phyloP scores from a whole-genome alignment of 2,113 vertebrate species.

The Eulemur rufifrons region DNA sequence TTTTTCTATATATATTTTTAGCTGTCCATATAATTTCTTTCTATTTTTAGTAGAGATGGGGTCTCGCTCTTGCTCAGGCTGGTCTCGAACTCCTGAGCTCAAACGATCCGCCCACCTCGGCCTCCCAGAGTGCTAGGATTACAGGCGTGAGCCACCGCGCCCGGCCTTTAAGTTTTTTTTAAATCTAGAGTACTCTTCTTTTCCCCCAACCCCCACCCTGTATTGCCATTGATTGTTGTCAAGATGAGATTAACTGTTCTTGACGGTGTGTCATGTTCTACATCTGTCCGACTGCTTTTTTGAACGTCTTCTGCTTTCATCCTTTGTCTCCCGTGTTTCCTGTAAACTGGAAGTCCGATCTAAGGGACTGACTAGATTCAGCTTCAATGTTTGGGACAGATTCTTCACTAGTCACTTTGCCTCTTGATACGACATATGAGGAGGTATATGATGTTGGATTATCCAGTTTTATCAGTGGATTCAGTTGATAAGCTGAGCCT shows the following conservation, averaged over 20 bases:
- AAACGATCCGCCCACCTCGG: no score
- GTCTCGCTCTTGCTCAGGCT: no score
- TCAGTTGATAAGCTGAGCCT: background rate
- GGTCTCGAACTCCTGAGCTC: no score
- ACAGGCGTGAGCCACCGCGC: no score
- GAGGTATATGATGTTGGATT: background rate
- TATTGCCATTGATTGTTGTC: background rate
- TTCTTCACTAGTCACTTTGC: background rate
- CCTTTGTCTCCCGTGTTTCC: background rate
- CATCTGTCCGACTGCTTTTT: background rate
- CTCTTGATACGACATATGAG: background rate
- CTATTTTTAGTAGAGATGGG: no score
- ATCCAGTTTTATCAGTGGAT: background rate
- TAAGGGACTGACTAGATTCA: background rate
- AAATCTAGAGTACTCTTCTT: background rate
- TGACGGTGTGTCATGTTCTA: background rate
- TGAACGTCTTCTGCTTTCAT: background rate
- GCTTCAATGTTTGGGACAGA: background rate
- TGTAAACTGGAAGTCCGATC: background rate
- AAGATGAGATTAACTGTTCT: background rate
- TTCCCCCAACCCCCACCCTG: rapidly evolving
- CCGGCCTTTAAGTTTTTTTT: background rate
- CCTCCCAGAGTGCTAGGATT: no score
- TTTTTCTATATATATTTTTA: no score
- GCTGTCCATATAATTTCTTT: no score